Evolutionary conservation across 2,113 vertebrate genomes (phyloP).

Genomic region (Hyperoodon ampullatus): DNA sequence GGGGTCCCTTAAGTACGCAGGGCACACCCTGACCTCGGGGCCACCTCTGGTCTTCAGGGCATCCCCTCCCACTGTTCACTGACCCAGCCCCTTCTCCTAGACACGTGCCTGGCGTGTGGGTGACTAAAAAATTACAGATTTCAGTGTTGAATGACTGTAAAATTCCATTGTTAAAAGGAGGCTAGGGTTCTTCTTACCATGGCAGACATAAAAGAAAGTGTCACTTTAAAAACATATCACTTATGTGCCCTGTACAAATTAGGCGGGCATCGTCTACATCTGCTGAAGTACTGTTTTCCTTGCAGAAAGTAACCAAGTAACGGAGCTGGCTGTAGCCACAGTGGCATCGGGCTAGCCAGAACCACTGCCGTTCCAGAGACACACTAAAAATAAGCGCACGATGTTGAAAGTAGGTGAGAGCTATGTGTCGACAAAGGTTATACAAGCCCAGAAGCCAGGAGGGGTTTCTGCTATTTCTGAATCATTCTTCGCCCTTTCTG

Average conservation of each 20-base stretch:
- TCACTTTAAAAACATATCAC: rapidly evolving
- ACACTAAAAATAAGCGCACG: rapidly evolving
- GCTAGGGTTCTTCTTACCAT: background rate
- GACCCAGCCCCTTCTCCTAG: background rate
- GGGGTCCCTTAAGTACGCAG: background rate
- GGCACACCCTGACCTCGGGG: background rate
- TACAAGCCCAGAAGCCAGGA: background rate
- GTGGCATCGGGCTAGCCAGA: rapidly evolving
- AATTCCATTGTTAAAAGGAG: background rate
- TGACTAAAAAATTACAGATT: too few species aligned
- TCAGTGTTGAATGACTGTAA: background rate
- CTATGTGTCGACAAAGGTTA: background rate
- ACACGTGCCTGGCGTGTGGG: rapidly evolving
- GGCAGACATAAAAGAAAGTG: background rate
- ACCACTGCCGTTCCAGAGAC: background rate
- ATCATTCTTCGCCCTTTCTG: background rate
- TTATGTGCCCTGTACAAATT: rapidly evolving
- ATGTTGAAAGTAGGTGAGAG: background rate
- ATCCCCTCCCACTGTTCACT: background rate
- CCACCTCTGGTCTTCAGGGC: background rate
- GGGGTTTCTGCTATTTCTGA: background rate
- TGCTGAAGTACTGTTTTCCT: too few species aligned
- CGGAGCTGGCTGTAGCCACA: rapidly evolving
- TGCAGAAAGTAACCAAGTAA: background rate
- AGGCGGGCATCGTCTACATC: background rate